Evolutionary conservation across 2,888 invertebrate species (phyloP), one percentile per base, ranked within the genome.

Genomic region (Laspeyria flexula): DNA sequence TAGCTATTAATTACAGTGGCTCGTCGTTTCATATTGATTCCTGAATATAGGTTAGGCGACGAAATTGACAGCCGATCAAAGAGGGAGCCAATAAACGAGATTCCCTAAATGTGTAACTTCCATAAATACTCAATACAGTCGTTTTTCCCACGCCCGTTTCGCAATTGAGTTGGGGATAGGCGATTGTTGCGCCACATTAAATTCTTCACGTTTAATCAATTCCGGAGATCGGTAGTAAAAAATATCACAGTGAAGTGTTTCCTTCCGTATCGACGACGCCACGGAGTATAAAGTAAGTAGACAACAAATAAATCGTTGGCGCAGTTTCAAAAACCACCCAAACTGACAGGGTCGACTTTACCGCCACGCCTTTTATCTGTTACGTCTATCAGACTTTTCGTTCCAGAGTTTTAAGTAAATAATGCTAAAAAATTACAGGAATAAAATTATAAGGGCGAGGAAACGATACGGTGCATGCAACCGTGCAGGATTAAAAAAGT

Each of bases 361-460:
- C 77, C 77, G 88, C 79, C 83, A 85, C 90, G 90, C 90, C 90
- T 89, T 91, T 91, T 89, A 88, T 88, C 87, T 91, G 91, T 91
- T 78, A 85, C 83, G 88, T 86, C 85, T 87, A 88, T 87, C 86
- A 86, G 73, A 70, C 73, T 81, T 79, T 73, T 77, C 75, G 75
- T 81, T 78, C 83, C 80, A 83, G 78, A 79, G 65, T 76, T 74
- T 73, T 73, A 81, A 77, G 79, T 84, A 86, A 86, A 86, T 85
- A 85, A 83, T 71, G 73, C 71, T 75, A 83, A 80, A 82, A 78
- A 71, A 73, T 71, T 25, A 55, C 54, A 57, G 62, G 55, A 77
- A 79, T 83, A 80, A 82, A 81, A 83, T 82, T 81, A 83, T 77
- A 79, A 79, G 70, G 58, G 53, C 50, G 58, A 64, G 66, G 64